Percentiles rank a stretch among this genome's conserved stretches.
These are phyloP conservation scores for Gobiocypris rarus DNA, from an alignment of 2,113 vertebrate species.

Conservation along the genomic window DNA sequence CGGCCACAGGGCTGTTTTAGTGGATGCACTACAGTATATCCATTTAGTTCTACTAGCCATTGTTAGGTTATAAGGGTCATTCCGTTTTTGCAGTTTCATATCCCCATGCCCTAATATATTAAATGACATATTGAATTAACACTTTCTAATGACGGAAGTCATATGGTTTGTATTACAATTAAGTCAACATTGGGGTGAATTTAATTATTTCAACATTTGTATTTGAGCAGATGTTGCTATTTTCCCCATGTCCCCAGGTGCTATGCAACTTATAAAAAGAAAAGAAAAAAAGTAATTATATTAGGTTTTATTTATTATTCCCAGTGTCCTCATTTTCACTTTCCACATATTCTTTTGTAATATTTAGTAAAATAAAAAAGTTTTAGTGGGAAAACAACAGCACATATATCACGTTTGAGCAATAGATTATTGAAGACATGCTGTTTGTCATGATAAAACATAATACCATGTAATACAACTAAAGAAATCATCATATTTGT, in stretches of 20 bases:
- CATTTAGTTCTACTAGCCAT: background rate
- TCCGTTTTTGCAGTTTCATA: background rate
- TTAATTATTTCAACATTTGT: background rate
- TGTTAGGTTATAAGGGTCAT: background rate
- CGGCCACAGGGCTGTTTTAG: background rate
- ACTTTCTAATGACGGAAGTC: background rate
- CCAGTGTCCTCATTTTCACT: no score
- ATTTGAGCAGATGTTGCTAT: background rate
- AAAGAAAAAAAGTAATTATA: background rate
- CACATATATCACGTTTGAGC: no score
- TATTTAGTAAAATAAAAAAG: no score
- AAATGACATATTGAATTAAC: background rate
- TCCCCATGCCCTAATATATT: background rate
- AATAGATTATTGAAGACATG: no score
- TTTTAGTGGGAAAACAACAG: no score
- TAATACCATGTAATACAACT: no score
- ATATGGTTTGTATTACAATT: background rate
- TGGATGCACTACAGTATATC: background rate
- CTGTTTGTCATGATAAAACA: no score
- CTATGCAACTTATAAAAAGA: background rate
- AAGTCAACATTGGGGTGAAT: no score
- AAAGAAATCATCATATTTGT: no score
- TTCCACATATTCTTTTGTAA: no score
- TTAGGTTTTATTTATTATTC: no score
- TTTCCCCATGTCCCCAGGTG: background rate